Conservation (phyloP, 23 tunicate species). For the Oikopleura albicans region DNA sequence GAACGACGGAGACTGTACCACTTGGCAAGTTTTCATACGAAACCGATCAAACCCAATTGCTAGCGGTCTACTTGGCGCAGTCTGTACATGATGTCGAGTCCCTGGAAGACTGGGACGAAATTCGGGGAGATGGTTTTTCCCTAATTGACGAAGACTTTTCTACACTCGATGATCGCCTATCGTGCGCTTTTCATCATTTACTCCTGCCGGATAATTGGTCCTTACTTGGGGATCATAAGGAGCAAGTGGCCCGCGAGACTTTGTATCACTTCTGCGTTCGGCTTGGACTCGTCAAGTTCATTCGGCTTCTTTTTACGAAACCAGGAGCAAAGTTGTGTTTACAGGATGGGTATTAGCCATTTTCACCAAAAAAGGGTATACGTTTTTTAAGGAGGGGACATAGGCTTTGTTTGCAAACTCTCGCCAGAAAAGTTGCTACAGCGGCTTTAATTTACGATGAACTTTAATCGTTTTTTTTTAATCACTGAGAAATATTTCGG, state of each 20-base stretch:
- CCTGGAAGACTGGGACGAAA: constrained; percentile 86
- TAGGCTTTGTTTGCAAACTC: no score
- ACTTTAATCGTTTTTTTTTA: no score
- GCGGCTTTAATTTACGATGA: no score
- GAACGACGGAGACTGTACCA: neutral
- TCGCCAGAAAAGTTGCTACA: no score
- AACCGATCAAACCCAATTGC: neutral
- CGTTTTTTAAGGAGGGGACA: no score
- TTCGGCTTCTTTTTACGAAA: constrained; percentile 57
- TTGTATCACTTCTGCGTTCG: constrained; percentile 81
- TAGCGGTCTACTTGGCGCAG: neutral
- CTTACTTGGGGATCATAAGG: constrained; percentile 56
- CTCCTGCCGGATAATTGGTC: constrained; percentile 85
- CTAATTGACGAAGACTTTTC: constrained; percentile 71
- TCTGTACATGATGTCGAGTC: constrained; percentile 51
- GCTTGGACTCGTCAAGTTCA: constrained; percentile 66
- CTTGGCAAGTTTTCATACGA: neutral
- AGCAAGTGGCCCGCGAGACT: constrained; percentile 54
- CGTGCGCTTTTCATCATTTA: constrained; percentile 84
- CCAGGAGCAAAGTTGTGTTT: constrained; percentile 19
- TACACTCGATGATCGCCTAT: constrained; percentile 63
- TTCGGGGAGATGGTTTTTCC: constrained; percentile 52
- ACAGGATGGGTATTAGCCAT: no score
- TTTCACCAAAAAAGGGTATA: no score
- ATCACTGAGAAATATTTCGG: no score